These are phyloP conservation scores for Nilaparvata lugens DNA, from an alignment of 1,140 invertebrate species.

Conservation along the genomic window DNA sequence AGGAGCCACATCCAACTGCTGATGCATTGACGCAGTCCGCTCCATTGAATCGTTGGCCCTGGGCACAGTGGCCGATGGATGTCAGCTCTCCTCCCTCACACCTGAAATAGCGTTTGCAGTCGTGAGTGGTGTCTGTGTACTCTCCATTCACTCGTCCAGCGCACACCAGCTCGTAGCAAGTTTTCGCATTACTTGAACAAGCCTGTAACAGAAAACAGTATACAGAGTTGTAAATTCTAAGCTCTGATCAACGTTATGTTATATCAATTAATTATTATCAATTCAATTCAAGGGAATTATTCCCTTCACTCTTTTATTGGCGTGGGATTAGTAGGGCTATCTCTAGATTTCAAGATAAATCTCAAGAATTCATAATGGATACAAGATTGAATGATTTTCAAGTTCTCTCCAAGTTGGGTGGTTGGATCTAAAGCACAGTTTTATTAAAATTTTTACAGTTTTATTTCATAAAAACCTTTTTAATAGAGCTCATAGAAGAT, in stretches of 20 bases:
- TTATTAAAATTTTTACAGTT: too few species aligned
- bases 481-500: too few species aligned
- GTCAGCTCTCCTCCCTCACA: constrained; percentile 31
- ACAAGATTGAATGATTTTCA: background rate
- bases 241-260: background rate
- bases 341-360: background rate
- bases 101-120: constrained; percentile 30
- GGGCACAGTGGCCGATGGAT: constrained; percentile 36
- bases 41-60: constrained; percentile 36
- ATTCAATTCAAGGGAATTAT: background rate
- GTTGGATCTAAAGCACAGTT: too few species aligned
- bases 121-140: constrained; percentile 31
- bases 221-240: too few species aligned
- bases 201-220: constrained; percentile 17
- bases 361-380: background rate
- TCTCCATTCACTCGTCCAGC: constrained; percentile 32
- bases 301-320: background rate
- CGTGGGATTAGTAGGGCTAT: background rate
- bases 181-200: constrained; percentile 20
- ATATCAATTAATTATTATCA: background rate
- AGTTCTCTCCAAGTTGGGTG: too few species aligned
- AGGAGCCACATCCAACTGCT: constrained; percentile 30
- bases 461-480: too few species aligned
- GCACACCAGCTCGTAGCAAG: constrained; percentile 36
- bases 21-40: constrained; percentile 36